These are phyloP conservation scores for Hystrix brachyura DNA, from an alignment of 2,113 vertebrate genomes.

Conservation along the genomic window DNA sequence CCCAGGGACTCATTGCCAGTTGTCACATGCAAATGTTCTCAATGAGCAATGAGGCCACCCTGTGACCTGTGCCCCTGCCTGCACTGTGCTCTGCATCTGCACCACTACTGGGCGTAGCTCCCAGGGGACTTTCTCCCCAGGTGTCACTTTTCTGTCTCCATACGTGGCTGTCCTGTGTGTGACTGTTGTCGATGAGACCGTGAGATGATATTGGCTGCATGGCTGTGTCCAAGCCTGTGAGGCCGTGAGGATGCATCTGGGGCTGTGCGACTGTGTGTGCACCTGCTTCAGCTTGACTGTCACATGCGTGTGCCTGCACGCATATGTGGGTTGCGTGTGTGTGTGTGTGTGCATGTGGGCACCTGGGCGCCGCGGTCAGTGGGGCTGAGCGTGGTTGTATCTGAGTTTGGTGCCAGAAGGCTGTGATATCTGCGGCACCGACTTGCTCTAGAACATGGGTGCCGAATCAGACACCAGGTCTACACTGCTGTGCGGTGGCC, in stretches of 20 bases:
- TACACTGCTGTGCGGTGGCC: not conserved
- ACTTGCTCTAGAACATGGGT: rapidly evolving
- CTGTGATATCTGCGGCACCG: no score
- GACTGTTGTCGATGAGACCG: no score
- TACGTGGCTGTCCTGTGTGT: not conserved
- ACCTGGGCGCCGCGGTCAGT: not conserved
- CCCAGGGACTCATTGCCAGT: rapidly evolving
- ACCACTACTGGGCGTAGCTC: rapidly evolving
- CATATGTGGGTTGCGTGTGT: not conserved
- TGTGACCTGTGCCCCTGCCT: not conserved
- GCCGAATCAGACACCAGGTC: not conserved
- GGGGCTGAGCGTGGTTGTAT: not conserved
- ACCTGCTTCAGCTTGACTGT: rapidly evolving
- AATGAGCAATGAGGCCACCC: not conserved
- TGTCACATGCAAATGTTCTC: rapidly evolving
- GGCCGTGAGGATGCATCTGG: not conserved
- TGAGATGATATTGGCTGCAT: no score
- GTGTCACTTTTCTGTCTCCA: not conserved
- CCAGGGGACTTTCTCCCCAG: not conserved
- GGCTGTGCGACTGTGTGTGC: rapidly evolving
- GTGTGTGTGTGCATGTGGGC: no score
- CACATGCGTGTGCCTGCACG: no score
- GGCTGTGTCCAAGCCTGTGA: not conserved
- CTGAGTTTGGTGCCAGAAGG: not conserved
- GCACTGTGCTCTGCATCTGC: not conserved